phyloP scores from a whole-genome alignment of 2,888 invertebrate species.

The Oligia latruncula region DNA sequence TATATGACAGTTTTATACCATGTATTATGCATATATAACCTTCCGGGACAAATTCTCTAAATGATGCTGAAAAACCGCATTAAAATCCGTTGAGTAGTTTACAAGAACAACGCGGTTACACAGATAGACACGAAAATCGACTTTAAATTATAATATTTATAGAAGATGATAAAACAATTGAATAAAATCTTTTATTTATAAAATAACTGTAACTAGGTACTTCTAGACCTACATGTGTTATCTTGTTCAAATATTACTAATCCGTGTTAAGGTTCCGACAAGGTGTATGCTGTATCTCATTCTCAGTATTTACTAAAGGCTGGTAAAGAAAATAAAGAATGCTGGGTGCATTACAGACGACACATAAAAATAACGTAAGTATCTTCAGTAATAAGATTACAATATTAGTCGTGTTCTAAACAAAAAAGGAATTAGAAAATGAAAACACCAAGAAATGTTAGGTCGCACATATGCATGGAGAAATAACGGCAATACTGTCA shows the following conservation, averaged over 20 bases:
- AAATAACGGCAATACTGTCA: slow-evolving; percentile 39
- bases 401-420: slow-evolving; percentile 32
- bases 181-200: neutral
- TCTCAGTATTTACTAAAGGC: slow-evolving; percentile 33
- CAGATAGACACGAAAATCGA: neutral
- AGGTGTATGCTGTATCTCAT: neutral
- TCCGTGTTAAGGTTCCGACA: slow-evolving; percentile 15
- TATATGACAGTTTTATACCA: neutral
- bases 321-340: slow-evolving; percentile 13
- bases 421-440: slow-evolving; percentile 42
- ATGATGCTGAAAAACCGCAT: neutral
- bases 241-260: slow-evolving; percentile 49
- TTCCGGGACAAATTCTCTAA: neutral
- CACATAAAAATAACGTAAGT: slow-evolving; percentile 14
- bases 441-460: slow-evolving; percentile 35
- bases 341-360: neutral
- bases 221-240: slow-evolving; percentile 30
- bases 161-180: slow-evolving; percentile 16
- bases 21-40: neutral
- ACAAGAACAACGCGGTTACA: neutral
- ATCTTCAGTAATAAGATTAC: slow-evolving; percentile 17
- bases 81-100: neutral
- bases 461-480: slow-evolving; percentile 9
- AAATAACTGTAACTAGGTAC: slow-evolving; percentile 14
- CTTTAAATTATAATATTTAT: neutral